These are phyloP conservation scores for Pedionomus torquatus DNA, from an alignment of 2,113 vertebrate species.

Conservation along the genomic window DNA sequence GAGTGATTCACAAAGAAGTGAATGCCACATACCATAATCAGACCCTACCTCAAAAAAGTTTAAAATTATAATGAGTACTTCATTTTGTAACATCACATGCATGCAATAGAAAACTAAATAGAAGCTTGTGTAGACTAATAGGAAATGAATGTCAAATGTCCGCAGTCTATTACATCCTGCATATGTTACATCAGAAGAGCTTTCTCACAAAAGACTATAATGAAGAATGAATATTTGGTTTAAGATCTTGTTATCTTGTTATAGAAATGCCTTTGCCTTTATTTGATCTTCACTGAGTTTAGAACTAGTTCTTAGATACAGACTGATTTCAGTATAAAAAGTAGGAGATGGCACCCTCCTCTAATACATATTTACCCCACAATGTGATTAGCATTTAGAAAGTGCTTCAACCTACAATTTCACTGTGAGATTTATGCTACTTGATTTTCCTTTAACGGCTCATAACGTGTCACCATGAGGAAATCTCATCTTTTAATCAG, in stretches of 20 bases:
- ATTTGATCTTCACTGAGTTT: neutral
- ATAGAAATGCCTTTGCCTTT: neutral
- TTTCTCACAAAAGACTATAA: neutral
- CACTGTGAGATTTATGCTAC: neutral
- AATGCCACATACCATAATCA: neutral
- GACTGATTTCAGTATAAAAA: neutral
- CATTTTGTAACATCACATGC: neutral
- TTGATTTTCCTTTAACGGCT: neutral
- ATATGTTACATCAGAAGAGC: neutral
- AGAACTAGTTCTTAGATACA: neutral
- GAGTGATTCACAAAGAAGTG: neutral
- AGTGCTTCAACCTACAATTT: neutral
- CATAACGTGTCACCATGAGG: neutral
- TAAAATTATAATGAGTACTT: neutral
- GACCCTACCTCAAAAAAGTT: neutral
- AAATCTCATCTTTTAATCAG: neutral
- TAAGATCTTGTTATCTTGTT: neutral
- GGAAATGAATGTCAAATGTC: neutral
- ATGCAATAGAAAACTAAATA: neutral
- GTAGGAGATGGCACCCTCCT: neutral
- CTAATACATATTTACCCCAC: neutral
- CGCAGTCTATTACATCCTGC: neutral
- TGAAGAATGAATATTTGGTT: neutral
- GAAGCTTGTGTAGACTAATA: neutral
- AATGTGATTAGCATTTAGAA: neutral